phyloP scores from a whole-genome alignment of 2,113 vertebrate genomes.

The Anser cygnoides region DNA sequence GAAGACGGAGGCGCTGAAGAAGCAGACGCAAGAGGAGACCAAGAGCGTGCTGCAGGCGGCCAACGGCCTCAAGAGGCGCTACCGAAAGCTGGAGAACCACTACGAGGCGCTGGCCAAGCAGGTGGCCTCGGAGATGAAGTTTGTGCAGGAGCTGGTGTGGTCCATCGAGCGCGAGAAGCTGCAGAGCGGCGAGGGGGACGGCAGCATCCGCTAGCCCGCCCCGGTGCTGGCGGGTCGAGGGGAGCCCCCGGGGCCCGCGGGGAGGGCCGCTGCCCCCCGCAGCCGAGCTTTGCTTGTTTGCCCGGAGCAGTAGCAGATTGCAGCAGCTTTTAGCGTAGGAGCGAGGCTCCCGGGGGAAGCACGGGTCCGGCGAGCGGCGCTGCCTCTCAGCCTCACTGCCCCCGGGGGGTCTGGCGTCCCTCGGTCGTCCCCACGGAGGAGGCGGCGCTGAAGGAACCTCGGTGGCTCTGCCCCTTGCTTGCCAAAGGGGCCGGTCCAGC shows the following conservation, averaged over 20 bases:
- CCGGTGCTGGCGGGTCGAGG: accelerated
- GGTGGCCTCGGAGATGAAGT: slow-evolving; percentile 90
- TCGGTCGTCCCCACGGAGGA: background rate
- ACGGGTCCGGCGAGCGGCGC: background rate
- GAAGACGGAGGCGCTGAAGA: slow-evolving; percentile 83
- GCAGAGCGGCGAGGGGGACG: slow-evolving; percentile 62
- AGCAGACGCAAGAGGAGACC: slow-evolving; percentile 91
- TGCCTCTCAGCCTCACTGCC: background rate
- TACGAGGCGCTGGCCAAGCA: slow-evolving; percentile 91
- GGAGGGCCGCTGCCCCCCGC: background rate
- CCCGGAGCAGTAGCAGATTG: background rate
- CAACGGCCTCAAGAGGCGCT: slow-evolving; percentile 88
- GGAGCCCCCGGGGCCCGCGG: no score
- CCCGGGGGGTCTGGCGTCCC: background rate
- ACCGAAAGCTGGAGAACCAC: slow-evolving; percentile 91
- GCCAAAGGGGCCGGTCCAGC: accelerated
- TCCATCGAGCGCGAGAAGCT: slow-evolving; percentile 83
- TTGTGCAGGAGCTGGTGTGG: slow-evolving; percentile 92
- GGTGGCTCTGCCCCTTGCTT: background rate
- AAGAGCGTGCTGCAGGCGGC: slow-evolving; percentile 81
- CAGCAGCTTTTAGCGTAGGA: background rate
- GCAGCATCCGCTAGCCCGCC: slow-evolving; percentile 77
- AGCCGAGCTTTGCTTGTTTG: background rate
- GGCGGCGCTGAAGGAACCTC: background rate
- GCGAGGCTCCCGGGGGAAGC: background rate